Evolutionary conservation across 2,888 invertebrate species (phyloP), one percentile per base, ranked within the genome.

Genomic region (Nemoura dubitans): DNA sequence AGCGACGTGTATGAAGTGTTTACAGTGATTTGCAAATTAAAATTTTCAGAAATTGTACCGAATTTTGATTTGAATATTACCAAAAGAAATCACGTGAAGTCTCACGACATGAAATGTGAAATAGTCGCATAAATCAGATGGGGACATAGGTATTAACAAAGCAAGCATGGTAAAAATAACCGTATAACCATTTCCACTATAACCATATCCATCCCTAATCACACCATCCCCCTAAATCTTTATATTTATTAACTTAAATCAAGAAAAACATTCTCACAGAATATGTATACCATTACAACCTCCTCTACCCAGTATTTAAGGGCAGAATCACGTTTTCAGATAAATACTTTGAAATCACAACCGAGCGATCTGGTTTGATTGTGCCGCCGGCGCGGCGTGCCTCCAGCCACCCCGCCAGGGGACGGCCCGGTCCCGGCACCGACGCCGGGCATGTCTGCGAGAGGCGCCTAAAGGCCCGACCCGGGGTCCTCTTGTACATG

Each of bases 311-410:
- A 59, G 59, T 21, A 59, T 59, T 59, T 59, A 59, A 78, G 26
- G 78, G 78, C 28, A 10, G 78, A 78, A 78, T 78, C 78, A 78
- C 78, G 78, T 78, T 78, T 78, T 26, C 28, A 78, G 25, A 14
- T 78, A 78, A 78, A 78, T 10, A 78, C 78, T 78, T 3, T 26
- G 26, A 59, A 59, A 59, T 59, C 59, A 59, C 21, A 10, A 10
- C 6, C 59, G 1, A 21, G 16, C 59, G 59, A 59, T 59, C 59
- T 59, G 59, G 59, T 59, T n/a, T 21, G 59, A 59, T 78, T 78
- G 3, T 16, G 27, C 78, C 28, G 78, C 3, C 78, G 29, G n/a
- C 77, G 26, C 25, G n/a, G 77, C 77, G 3, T 77, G 26, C 26
- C 25, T n/a, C 77, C 5, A 77, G 28, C 27, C 29, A 25, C 27